Evolutionary conservation across 1,140 invertebrate genomes (phyloP), one percentile per base, ranked within the genome.

Genomic region (Psilanteris sp.): DNA sequence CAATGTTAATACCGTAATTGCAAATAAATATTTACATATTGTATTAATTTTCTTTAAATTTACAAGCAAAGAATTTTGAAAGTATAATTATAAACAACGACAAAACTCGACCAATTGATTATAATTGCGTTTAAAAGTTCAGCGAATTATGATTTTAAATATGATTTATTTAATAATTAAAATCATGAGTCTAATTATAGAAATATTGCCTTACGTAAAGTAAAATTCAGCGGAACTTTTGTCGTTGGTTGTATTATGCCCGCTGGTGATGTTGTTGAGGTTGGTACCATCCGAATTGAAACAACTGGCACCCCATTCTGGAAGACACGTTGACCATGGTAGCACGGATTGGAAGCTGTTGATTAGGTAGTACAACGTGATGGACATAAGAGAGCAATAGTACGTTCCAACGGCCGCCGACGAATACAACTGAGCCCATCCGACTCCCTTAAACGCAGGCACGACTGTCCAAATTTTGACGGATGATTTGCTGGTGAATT

Each of bases 301-400:
- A 48, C 89, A 90, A 4, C 27, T 72, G 2, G 81, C 66, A 0
- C 89, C 89, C 93, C 93, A 95, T 39, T 90, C 90, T 0, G 87
- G 82, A 9, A 89, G 80, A 80, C 94, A 95, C 0, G 81, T 81
- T 1, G 91, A 83, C 93, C 93, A 94, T 0, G 93, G 93, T 16
- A 94, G 82, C 10, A 90, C 87, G 0, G 88, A 67, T n/a, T 89
- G 89, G 77, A 94, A 94, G 18, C 93, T 93, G 74, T 89, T 89
- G 0, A 90, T 83, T 37, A 94, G 87, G 81, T 95, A 96, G 81
- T 92, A 94, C 2, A 96, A 80, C 0, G 94, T 95, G 62, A 95
- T 91, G 0, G 92, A 93, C 87, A 96, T 93, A 46, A 97, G 91
- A 0, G 94, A 20, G 18, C 94, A 95, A 83, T 96, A 96, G 83